Percentiles rank a stretch among this genome's conserved stretches.
Evolutionary conservation across 2,113 vertebrate genomes (phyloP).

Genomic region (Cyanoderma ruficeps): DNA sequence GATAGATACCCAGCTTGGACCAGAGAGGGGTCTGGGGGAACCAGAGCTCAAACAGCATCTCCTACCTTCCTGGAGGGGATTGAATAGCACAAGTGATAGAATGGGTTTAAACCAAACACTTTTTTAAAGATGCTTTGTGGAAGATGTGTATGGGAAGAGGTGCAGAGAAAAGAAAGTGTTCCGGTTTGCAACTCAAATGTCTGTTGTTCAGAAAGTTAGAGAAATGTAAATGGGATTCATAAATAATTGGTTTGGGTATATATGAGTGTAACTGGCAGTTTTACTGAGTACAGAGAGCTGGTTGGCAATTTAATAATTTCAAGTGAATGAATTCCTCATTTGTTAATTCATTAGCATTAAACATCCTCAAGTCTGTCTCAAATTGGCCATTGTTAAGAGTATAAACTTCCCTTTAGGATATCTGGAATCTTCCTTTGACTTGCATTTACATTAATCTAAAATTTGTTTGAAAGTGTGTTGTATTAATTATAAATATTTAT

Average conservation of each 20-base stretch:
- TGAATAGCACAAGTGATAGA: background rate
- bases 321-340: background rate
- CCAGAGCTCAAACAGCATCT: background rate
- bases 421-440: background rate
- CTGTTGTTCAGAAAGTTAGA: background rate
- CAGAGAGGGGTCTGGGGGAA: background rate
- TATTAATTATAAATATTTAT: background rate
- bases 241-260: background rate
- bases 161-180: background rate
- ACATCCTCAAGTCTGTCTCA: background rate
- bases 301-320: background rate
- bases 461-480: background rate
- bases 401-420: background rate
- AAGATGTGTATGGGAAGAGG: background rate
- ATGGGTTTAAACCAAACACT: background rate
- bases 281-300: background rate
- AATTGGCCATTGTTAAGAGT: background rate
- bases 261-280: background rate
- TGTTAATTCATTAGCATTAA: background rate
- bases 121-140: background rate
- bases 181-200: background rate
- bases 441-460: background rate
- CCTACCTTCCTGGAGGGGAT: background rate
- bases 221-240: background rate
- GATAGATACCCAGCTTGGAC: no score